Evolutionary conservation across 2,797 vertebrate species (phyloP).

Genomic region (Clarias pachynema): DNA sequence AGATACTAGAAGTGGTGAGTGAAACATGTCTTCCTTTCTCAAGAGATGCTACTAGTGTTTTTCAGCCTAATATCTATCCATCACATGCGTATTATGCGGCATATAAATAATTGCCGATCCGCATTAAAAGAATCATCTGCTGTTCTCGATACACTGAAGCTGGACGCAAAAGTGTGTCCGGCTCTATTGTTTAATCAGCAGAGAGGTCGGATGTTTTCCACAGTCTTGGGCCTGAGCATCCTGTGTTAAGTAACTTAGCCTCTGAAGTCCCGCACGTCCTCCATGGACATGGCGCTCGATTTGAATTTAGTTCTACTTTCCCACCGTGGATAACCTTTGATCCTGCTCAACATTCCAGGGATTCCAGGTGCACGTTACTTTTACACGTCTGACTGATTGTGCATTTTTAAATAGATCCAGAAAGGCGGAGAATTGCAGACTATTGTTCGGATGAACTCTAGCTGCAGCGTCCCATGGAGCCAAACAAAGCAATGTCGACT

Average conservation of each 20-base stretch:
- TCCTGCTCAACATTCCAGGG: not conserved
- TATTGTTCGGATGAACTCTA: conserved; percentile 24
- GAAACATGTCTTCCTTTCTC: not conserved
- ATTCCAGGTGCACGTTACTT: conserved; percentile 9
- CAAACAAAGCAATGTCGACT: conserved; percentile 21
- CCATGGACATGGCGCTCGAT: not conserved
- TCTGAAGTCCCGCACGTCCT: conserved; percentile 14
- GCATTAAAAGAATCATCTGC: conserved; percentile 53
- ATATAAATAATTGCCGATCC: not conserved
- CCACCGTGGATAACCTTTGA: conserved; percentile 15
- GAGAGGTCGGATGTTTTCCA: conserved; percentile 49
- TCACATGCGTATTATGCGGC: not conserved
- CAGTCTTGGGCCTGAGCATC: conserved; percentile 56
- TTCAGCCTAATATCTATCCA: not conserved
- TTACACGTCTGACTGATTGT: not conserved
- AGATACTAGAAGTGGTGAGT: conserved; percentile 94
- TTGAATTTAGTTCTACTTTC: conserved; percentile 13
- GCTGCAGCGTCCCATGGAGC: conserved; percentile 1
- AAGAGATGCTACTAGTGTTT: not conserved
- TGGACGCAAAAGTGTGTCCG: not conserved
- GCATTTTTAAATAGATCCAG: conserved; percentile 30
- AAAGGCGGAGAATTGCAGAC: not conserved
- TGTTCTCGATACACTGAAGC: conserved; percentile 33
- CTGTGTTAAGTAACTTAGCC: conserved; percentile 66
- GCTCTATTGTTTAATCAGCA: conserved; percentile 63